A percentile compares a stretch with the other conserved stretches of the same genome.
These are phyloP conservation scores for Mesitornis unicolor DNA, from an alignment of 2,113 vertebrate genomes.

Conservation along the genomic window DNA sequence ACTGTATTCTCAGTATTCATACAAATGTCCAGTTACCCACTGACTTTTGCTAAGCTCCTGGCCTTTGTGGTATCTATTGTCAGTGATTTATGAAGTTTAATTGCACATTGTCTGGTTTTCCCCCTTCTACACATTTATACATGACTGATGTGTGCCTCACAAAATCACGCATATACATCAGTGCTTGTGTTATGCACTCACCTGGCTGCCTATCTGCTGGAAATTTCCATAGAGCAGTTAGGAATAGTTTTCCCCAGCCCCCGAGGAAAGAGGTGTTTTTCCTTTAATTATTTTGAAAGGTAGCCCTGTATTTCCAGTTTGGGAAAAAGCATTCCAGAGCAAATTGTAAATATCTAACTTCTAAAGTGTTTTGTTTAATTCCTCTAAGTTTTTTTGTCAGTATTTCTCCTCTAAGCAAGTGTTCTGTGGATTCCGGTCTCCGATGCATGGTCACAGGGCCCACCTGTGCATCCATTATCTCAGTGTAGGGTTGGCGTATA, in stretches of 20 bases:
- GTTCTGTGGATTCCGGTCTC: neutral
- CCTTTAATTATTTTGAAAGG: neutral
- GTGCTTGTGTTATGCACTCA: neutral
- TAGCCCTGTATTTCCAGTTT: neutral
- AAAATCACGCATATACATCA: neutral
- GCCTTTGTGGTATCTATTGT: neutral
- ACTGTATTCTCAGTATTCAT: neutral
- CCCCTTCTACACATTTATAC: neutral
- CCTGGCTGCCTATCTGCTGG: accelerated
- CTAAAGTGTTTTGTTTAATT: neutral
- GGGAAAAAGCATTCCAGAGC: neutral
- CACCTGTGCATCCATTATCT: neutral
- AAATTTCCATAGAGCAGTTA: neutral
- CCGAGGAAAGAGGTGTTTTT: neutral
- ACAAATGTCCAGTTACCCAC: neutral
- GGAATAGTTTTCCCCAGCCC: neutral
- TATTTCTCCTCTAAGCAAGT: neutral
- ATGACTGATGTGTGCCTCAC: neutral
- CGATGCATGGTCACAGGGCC: neutral
- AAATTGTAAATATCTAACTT: neutral
- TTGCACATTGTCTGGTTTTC: neutral
- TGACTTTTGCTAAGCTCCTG: neutral
- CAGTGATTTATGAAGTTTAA: neutral
- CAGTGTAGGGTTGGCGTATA: neutral
- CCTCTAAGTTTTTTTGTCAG: neutral